These are phyloP conservation scores for Polydrusus tereticollis DNA, from an alignment of 2,888 invertebrate species.

Conservation along the genomic window DNA sequence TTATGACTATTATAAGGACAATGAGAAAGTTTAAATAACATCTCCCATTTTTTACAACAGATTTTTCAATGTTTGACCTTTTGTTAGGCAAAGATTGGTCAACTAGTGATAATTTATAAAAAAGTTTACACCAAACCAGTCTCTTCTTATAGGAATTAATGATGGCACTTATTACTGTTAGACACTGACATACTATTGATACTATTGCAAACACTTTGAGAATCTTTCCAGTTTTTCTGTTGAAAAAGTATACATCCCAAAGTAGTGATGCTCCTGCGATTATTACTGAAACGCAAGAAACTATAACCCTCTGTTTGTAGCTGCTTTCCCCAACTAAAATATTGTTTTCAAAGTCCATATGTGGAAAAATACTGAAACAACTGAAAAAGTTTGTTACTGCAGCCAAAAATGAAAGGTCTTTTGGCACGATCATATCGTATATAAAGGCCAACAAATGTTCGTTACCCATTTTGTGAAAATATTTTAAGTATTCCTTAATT, in stretches of 20 bases:
- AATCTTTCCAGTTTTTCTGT: neutral
- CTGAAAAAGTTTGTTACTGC: neutral
- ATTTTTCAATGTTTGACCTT: neutral
- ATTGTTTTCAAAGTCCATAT: neutral
- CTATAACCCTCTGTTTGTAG: neutral
- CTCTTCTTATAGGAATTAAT: neutral
- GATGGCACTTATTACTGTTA: neutral
- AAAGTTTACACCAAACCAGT: neutral
- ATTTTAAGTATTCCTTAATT: neutral
- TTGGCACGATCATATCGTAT: neutral
- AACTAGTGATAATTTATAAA: neutral
- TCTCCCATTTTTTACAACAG: neutral
- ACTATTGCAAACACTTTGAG: neutral
- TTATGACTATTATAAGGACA: neutral
- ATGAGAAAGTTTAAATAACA: neutral
- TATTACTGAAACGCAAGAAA: neutral
- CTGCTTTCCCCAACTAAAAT: neutral
- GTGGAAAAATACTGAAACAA: neutral
- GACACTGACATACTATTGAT: neutral
- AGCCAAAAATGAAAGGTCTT: neutral
- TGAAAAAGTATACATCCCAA: too few species aligned
- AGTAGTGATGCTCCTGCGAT: neutral
- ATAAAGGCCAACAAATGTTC: too few species aligned
- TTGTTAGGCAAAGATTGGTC: neutral
- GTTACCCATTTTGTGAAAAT: too few species aligned